Evolutionary conservation across 2,888 invertebrate species (phyloP).

Genomic region (Romanomermis culicivorax): DNA sequence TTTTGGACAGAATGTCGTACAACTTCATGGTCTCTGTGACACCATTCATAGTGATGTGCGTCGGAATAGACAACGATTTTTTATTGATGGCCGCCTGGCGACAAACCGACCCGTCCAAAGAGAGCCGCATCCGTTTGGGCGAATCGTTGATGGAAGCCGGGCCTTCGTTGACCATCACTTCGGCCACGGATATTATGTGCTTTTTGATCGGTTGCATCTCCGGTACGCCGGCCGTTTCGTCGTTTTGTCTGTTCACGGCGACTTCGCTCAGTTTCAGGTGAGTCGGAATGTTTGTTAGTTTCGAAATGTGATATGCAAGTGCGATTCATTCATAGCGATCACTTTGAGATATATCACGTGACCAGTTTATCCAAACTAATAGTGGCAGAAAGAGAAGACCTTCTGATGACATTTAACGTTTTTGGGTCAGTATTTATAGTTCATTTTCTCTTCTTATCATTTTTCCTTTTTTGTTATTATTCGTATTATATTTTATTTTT

Average conservation of each 20-base stretch:
- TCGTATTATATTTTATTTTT: no score
- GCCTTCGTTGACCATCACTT: constrained; percentile 79
- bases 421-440: no score
- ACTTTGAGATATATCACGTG: no score
- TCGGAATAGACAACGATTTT: constrained; percentile 84
- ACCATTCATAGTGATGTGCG: constrained; percentile 1
- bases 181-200: constrained; percentile 34
- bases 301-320: no score
- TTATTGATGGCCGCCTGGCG: constrained; percentile 86
- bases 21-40: background rate
- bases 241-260: constrained; percentile 71
- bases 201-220: background rate
- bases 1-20: no score
- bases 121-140: constrained; percentile 65
- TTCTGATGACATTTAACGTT: no score
- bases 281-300: no score
- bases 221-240: constrained; percentile 64
- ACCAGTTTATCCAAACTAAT: no score
- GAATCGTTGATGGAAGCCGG: constrained; percentile 73
- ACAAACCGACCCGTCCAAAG: constrained; percentile 43
- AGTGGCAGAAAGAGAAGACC: no score
- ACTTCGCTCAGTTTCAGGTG: constrained; percentile 19
- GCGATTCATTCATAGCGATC: no score
- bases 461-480: no score
- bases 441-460: no score